phyloP scores from a whole-genome alignment of 2,113 vertebrate species.

The Pachyramphus minor region DNA sequence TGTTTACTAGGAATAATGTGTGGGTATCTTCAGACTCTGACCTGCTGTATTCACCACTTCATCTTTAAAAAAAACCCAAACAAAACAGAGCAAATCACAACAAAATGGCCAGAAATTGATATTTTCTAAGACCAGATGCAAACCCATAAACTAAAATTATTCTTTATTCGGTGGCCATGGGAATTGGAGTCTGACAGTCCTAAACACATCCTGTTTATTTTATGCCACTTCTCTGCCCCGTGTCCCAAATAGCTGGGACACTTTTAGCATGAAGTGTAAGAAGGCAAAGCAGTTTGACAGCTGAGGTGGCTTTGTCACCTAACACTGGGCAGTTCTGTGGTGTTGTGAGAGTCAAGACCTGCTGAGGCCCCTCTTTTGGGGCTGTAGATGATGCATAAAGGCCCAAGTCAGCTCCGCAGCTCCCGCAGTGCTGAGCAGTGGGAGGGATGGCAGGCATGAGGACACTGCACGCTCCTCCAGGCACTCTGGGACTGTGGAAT shows the following conservation, averaged over 20 bases:
- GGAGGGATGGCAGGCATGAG: neutral
- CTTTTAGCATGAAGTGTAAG: neutral
- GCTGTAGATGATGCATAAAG: neutral
- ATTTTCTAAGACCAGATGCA: neutral
- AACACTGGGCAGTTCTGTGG: neutral
- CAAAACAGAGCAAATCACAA: neutral
- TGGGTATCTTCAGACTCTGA: neutral
- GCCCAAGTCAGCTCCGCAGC: neutral
- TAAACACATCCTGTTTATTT: neutral
- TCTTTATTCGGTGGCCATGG: neutral
- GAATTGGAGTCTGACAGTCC: neutral
- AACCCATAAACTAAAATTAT: neutral
- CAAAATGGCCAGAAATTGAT: neutral
- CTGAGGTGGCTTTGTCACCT: neutral
- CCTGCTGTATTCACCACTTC: neutral
- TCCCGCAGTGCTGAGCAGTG: neutral
- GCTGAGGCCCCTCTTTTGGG: neutral
- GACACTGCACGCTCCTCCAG: accelerated
- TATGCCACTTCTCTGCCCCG: neutral
- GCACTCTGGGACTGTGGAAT: neutral
- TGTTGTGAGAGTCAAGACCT: neutral
- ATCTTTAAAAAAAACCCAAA: neutral
- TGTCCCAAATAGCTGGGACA: neutral
- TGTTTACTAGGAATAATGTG: neutral
- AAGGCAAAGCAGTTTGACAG: neutral